Evolutionary conservation across 2,113 vertebrate species (phyloP).

Genomic region (Xiphophorus couchianus): DNA sequence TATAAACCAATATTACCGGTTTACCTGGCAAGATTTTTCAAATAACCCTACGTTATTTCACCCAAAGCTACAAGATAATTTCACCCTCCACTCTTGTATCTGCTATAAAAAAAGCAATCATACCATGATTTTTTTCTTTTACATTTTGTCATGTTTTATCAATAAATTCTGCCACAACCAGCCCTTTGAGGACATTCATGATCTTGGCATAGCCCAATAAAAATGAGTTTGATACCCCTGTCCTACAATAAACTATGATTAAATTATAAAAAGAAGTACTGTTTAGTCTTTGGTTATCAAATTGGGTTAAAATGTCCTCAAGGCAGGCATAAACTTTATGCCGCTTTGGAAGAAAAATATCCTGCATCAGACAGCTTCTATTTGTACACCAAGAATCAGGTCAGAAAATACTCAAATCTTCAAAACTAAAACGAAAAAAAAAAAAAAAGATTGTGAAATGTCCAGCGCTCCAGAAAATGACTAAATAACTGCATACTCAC

Average conservation of each 20-base stretch:
- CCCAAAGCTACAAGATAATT: background rate
- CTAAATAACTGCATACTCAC: slow-evolving; percentile 73
- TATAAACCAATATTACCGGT: too few relatives aligned
- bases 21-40: too few relatives aligned
- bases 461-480: background rate
- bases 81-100: background rate
- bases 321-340: too few relatives aligned
- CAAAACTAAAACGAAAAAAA: background rate
- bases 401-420: background rate
- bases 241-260: background rate
- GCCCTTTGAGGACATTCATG: too few relatives aligned
- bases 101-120: background rate
- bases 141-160: too few relatives aligned
- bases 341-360: background rate
- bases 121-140: too few relatives aligned
- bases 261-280: background rate
- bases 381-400: background rate
- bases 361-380: background rate
- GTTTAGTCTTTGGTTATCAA: background rate
- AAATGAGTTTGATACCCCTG: too few relatives aligned
- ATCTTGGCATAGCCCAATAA: too few relatives aligned
- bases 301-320: background rate
- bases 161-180: too few relatives aligned
- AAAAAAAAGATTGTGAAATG: background rate
- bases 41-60: background rate